Evolutionary conservation across 2,888 invertebrate species (phyloP).

Genomic region (Melolontha melolontha): DNA sequence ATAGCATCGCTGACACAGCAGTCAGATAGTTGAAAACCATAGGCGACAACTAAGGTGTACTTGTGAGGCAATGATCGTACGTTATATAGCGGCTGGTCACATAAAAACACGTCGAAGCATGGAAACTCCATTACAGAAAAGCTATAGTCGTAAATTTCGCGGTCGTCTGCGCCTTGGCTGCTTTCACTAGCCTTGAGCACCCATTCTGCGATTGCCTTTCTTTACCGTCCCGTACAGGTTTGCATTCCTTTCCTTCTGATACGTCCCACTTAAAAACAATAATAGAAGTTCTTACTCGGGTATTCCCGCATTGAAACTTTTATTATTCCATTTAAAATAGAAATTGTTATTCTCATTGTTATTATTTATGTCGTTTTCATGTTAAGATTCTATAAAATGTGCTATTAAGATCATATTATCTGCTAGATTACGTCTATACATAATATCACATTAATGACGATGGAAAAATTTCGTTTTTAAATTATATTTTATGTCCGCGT

Average conservation of each 20-base stretch:
- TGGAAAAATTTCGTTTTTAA: no score
- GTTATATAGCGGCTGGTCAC: constrained; percentile 62
- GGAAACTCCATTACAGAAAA: constrained; percentile 66
- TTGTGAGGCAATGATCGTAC: constrained; percentile 61
- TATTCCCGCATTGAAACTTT: constrained; percentile 1
- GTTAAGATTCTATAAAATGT: no score
- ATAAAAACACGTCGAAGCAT: constrained; percentile 65
- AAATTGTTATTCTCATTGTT: constrained; percentile 15
- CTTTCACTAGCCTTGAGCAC: constrained; percentile 48
- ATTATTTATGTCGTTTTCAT: constrained; percentile 6
- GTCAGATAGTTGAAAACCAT: constrained; percentile 50
- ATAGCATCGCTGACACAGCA: constrained; percentile 49
- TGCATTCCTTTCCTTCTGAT: constrained; percentile 14
- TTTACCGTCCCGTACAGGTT: constrained; percentile 26
- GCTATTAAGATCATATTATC: no score
- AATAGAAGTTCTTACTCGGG: constrained; percentile 12
- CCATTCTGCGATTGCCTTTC: constrained; percentile 16
- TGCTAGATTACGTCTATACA: no score
- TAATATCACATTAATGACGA: no score
- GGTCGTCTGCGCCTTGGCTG: constrained; percentile 54
- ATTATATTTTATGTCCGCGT: no score
- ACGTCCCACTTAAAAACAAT: constrained; percentile 30
- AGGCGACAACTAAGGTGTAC: constrained; percentile 61
- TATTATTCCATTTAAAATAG: constrained; percentile 1
- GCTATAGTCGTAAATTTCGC: constrained; percentile 64